Percentiles rank a stretch among this genome's conserved stretches.
These are phyloP conservation scores for Chaetorhynchus papuensis DNA, from an alignment of 2,113 vertebrate species.

Conservation along the genomic window DNA sequence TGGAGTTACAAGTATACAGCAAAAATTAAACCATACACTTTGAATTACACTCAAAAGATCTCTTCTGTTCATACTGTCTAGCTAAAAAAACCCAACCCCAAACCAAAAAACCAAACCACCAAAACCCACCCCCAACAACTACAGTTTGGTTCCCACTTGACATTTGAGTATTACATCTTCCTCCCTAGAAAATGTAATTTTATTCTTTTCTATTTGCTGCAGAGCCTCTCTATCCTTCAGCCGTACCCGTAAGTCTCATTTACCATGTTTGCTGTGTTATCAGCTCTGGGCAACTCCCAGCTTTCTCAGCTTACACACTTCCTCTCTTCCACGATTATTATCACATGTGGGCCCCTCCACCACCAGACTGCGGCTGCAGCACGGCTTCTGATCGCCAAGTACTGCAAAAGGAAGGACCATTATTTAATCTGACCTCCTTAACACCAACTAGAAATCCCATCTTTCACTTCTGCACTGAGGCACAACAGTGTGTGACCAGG, in stretches of 20 bases:
- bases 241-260: accelerated
- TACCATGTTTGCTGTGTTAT: not conserved
- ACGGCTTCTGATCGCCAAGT: not conserved
- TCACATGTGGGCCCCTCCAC: accelerated
- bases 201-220: not conserved
- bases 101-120: not conserved
- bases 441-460: not conserved
- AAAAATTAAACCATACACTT: not conserved
- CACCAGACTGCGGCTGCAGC: not conserved
- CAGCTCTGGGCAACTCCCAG: not conserved
- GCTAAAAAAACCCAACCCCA: not conserved
- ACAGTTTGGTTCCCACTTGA: not conserved
- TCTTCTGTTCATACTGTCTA: not conserved
- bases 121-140: not conserved
- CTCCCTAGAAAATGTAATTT: not conserved
- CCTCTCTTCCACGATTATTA: not conserved
- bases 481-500: not conserved
- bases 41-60: not conserved
- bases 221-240: not conserved
- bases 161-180: not conserved
- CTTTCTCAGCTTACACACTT: not conserved
- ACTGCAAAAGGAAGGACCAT: not conserved
- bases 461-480: not conserved
- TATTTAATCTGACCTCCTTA: not conserved
- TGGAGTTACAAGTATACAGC: not conserved